Conservation (phyloP, 2,113 vertebrate species). For the Mormoops blainvillei region DNA sequence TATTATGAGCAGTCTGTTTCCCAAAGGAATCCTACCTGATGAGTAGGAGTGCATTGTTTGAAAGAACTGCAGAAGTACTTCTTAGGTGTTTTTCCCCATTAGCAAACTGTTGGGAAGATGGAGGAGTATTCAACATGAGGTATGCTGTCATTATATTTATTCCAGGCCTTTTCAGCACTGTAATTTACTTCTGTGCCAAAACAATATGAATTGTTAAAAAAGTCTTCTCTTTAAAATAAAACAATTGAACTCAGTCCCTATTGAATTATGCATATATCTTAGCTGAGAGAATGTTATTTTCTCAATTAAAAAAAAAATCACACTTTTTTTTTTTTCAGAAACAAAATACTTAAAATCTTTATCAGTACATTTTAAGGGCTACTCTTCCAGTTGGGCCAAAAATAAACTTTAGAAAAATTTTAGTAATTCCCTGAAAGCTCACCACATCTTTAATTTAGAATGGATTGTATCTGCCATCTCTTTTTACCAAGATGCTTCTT, state of each 20-base stretch:
- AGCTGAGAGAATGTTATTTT: constrained; percentile 55
- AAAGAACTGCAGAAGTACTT: constrained; percentile 42
- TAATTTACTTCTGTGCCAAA: constrained; percentile 72
- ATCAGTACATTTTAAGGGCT: constrained; percentile 15
- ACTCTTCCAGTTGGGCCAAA: not conserved
- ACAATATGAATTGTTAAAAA: constrained; percentile 75
- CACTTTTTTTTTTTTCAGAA: constrained; percentile 9
- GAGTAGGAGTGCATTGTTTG: constrained; percentile 55
- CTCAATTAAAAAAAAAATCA: constrained; percentile 44
- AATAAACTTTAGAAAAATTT: constrained; percentile 25
- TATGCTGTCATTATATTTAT: constrained; percentile 69
- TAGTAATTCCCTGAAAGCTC: not conserved
- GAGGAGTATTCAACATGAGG: constrained; percentile 60
- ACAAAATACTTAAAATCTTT: constrained; percentile 26
- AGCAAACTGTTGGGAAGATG: constrained; percentile 56
- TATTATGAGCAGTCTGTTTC: constrained; percentile 1
- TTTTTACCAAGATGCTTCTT: not conserved
- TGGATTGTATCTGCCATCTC: not conserved
- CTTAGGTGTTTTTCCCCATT: constrained; percentile 54
- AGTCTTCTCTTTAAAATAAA: constrained; percentile 64
- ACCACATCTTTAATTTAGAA: not conserved
- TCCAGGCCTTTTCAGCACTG: constrained; percentile 55
- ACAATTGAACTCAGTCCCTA: constrained; percentile 52
- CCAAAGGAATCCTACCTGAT: constrained; percentile 34
- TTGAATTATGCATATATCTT: constrained; percentile 67